phyloP scores from a whole-genome alignment of 1,140 invertebrate species.

The Coelopa frigida region DNA sequence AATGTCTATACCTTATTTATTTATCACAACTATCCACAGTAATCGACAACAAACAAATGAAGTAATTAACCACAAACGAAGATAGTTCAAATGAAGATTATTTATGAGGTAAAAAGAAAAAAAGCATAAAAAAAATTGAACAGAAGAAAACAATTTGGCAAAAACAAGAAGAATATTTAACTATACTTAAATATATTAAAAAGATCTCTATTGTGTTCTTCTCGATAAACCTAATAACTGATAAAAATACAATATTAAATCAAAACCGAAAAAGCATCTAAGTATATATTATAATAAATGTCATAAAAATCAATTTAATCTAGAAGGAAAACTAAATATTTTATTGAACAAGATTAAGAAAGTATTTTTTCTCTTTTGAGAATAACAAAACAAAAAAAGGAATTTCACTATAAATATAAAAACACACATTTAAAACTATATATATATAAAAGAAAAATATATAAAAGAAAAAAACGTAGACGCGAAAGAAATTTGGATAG shows the following conservation, averaged over 20 bases:
- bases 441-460: slow-evolving; percentile 6
- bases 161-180: slow-evolving; percentile 31
- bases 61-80: not conserved
- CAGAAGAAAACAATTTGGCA: slow-evolving; percentile 11
- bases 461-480: slow-evolving; percentile 8
- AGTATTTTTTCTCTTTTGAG: slow-evolving; percentile 6
- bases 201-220: slow-evolving; percentile 16
- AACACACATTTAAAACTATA: not conserved
- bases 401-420: slow-evolving; percentile 2
- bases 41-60: not conserved
- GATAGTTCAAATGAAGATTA: not conserved
- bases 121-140: slow-evolving; percentile 3
- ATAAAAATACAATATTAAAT: not conserved
- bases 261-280: not conserved
- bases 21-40: not conserved
- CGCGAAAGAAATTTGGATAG: too few relatives aligned
- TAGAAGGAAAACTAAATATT: too few relatives aligned
- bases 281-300: not conserved
- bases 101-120: slow-evolving; percentile 3
- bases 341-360: not conserved
- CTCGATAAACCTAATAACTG: not conserved
- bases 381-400: not conserved
- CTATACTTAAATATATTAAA: slow-evolving; percentile 21
- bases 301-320: slow-evolving; percentile 1
- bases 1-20: slow-evolving; percentile 29